Evolutionary conservation across 2,797 vertebrate genomes (phyloP), one percentile per base, ranked within the genome.

Genomic region (Spinus pinus): DNA sequence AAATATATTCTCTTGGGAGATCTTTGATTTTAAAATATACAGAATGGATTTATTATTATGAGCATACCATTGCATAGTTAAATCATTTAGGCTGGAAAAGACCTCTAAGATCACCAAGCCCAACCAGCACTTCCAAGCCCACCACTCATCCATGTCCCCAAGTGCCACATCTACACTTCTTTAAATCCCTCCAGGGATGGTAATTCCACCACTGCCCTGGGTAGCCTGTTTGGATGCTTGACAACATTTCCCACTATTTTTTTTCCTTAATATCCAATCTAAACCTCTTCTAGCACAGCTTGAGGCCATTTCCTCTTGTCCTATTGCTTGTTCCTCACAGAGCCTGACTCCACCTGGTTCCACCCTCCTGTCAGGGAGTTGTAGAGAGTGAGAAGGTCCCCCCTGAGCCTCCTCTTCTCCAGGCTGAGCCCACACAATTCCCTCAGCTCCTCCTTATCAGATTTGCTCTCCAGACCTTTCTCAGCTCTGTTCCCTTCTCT

Each of bases 351-450:
- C 44, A 64, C 19, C 42, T 37, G 27, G 19, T 31, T 79, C 1
- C 46, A 1, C 6, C 18, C 23, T 51, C 37, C 41, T 54, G 11
- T 22, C 44, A n/a, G 37, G 57, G 31, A 49, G 10, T 2, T 51
- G 17, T 5, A 2, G 12, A 18, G n/a, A 33, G 17, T 2, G 0
- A 51, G 7, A 21, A 22, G 2, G 3, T 14, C 0, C 1, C 18
- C 2, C 4, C 13, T 18, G 37, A 58, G 12, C 11, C 44, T 58
- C 37, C 28, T 79, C 1, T 65, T 50, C 20, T 39, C 16, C 51
- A 33, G 5, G 28, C 5, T 39, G 28, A 87, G 5, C 8, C 3
- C 14, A 2, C 1, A 2, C 39, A 50, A 7, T 1, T 71, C 42
- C 2, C 57, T 20, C 65, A 81, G 33, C 11, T 46, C 9, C 21